These are phyloP conservation scores for Poecilus cupreus DNA, from an alignment of 2,888 invertebrate genomes.

Conservation along the genomic window DNA sequence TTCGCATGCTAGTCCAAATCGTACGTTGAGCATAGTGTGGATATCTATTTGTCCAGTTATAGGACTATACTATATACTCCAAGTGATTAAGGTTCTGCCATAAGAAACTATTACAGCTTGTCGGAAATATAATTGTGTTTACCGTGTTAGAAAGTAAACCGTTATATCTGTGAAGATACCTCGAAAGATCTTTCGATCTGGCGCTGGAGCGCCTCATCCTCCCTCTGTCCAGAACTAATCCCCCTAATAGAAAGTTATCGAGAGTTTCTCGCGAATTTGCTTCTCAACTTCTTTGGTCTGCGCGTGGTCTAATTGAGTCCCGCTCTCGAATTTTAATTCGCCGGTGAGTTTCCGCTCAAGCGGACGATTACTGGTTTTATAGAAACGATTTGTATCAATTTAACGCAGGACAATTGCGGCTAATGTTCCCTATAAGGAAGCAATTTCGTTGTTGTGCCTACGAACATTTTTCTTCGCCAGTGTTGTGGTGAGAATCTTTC, in stretches of 20 bases:
- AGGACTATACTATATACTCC: too few species aligned
- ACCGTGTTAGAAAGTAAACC: too few species aligned
- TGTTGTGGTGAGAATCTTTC: too few species aligned
- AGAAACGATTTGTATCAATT: slow-evolving; percentile 9
- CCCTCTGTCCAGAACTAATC: neutral
- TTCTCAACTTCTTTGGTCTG: neutral
- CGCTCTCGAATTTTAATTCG: slow-evolving; percentile 13
- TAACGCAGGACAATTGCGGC: neutral
- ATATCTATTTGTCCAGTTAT: too few species aligned
- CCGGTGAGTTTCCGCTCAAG: neutral
- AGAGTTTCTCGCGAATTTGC: neutral
- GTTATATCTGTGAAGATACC: neutral
- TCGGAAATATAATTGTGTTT: too few species aligned
- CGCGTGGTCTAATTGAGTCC: neutral
- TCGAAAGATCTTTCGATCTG: neutral
- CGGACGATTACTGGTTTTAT: neutral
- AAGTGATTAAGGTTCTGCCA: too few species aligned
- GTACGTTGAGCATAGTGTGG: too few species aligned
- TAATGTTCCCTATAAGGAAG: neutral
- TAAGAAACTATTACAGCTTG: too few species aligned
- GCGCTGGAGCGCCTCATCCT: neutral
- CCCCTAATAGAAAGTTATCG: slow-evolving; percentile 12
- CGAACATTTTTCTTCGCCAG: too few species aligned
- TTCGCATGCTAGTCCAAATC: too few species aligned
- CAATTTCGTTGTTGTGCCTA: too few species aligned